Evolutionary conservation across 2,113 vertebrate species (phyloP), one percentile per base, ranked within the genome.

Genomic region (Stomatorhinus ivindoensis): DNA sequence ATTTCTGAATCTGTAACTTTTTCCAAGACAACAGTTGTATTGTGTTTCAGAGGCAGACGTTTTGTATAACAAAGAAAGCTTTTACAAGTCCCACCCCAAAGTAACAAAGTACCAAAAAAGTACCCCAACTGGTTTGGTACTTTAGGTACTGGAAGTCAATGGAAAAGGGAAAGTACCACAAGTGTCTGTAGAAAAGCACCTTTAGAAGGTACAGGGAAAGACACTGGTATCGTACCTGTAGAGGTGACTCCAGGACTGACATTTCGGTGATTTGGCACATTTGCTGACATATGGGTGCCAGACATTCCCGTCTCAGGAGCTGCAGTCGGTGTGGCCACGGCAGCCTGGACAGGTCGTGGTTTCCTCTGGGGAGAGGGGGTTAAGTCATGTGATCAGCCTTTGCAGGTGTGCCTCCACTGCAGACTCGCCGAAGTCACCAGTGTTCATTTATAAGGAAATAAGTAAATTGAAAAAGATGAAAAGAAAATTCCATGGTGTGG

Each of bases 201-300:
- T 21, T n/a, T 44, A 24, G 44, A 15, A 50, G 61, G n/a, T 24
- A 17, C 11, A 24, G n/a, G 39, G 19, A 50, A 51, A 9, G 8
- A 27, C 13, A 46, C 6, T 31, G 48, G 35, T 6, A 86, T 55
- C 53, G 94, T 95, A 99, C 98, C 98, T 96, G 98, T 99, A 53
- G 98, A 99, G 91, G 99, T 97, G 92, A 99, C 96, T 21, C 97
- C 96, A 87, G 97, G 93, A 93, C 93, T 93, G 93, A 95, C 91
- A 87, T 87, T 96, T 91, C 92, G 88, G 91, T 91, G 91, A 35
- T 89, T 51, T 44, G 94, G 92, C 73, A 93, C 95, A 88, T 97
- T 96, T 65, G 94, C 95, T 86, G 92, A 93, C 87, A 94, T 91
- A 89, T 94, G 95, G 3, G 92, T 91, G 91, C 90, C 93, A 53